These are phyloP conservation scores for Trilocha varians DNA, from an alignment of 2,888 invertebrate genomes.

Conservation along the genomic window DNA sequence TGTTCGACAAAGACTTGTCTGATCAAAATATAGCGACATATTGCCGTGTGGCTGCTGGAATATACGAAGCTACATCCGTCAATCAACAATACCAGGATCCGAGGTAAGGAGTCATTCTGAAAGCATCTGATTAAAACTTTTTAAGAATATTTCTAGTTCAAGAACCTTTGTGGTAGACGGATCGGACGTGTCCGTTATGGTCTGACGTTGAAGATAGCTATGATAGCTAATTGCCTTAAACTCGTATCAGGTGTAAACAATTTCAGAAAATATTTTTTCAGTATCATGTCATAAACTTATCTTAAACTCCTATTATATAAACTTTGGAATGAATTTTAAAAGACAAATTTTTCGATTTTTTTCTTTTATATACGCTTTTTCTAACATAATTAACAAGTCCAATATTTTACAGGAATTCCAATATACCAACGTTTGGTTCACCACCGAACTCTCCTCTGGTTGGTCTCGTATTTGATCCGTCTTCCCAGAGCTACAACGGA, in stretches of 20 bases:
- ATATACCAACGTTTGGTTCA: slow-evolving; percentile 60
- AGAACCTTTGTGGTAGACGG: too few relatives aligned
- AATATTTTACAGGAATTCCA: slow-evolving; percentile 47
- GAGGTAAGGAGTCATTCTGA: slow-evolving; percentile 23
- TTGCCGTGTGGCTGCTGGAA: slow-evolving; percentile 50
- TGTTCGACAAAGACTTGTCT: slow-evolving; percentile 35
- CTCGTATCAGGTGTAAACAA: too few relatives aligned
- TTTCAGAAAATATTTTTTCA: too few relatives aligned
- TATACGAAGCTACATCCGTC: slow-evolving; percentile 51
- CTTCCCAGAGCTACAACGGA: slow-evolving; percentile 50
- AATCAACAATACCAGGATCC: slow-evolving; percentile 50
- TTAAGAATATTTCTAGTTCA: too few relatives aligned
- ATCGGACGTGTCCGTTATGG: too few relatives aligned
- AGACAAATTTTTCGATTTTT: too few relatives aligned
- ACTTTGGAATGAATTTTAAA: too few relatives aligned
- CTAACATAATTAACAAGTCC: too few relatives aligned
- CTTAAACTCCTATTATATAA: too few relatives aligned
- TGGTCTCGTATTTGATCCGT: slow-evolving; percentile 59
- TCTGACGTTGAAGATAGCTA: not conserved
- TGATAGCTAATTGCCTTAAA: too few relatives aligned
- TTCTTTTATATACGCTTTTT: too few relatives aligned
- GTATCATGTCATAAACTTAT: too few relatives aligned
- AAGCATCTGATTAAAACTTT: slow-evolving; percentile 17
- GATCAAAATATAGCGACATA: slow-evolving; percentile 56
- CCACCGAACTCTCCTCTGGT: slow-evolving; percentile 63